Base-by-base conservation (phyloP, 1,140 invertebrate genomes). In the Ostrea edulis region DNA sequence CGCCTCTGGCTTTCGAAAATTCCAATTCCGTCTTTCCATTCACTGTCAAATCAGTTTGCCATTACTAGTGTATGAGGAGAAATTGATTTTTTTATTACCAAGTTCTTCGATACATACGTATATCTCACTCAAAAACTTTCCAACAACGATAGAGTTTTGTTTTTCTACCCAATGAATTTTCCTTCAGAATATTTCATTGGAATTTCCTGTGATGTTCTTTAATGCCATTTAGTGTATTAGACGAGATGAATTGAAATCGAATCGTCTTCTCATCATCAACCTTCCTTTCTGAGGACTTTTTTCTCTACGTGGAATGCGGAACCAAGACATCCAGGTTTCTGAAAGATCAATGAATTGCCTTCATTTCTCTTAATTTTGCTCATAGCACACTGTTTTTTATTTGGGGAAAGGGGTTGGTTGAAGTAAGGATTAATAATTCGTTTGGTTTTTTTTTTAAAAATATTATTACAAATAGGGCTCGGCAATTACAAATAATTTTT, bases 21-120 rank as follows among this genome's bases (percentile, higher is more conserved):
- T 77, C 68, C 68, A 77, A 35, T 77, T 17, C 68, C 29, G 68
- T 29, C 68, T 77, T 77, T 29, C 68, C 29, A 35, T 77, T 77
- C 29, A 77, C 68, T 77, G 68, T 29, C 68, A 77, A 77, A 77
- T 77, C 68, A 77, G 22, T 25, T 77, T 77, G 68, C 68, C 68
- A 35, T 77, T 62, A 77, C 68, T 29, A 77, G 22, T 29, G 68
- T 35, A 77, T 8, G 25, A 29, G 12, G 25, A 5, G 35, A 77
- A 25, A 77, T 77, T 77, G 68, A 77, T 77, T 77, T 77, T n/a
- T 77, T 77, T 77, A 77, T 77, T 77, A 77, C 68, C 68, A 29
- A 29, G 68, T 77, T 77, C 25, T 77, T 77, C 68, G 68, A 77
- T 77, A 35, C 29, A 77, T 77, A 77, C 68, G 29, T 29, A 25